Evolutionary conservation across 2,113 vertebrate species (phyloP).

Genomic region (Leptosomus discolor): DNA sequence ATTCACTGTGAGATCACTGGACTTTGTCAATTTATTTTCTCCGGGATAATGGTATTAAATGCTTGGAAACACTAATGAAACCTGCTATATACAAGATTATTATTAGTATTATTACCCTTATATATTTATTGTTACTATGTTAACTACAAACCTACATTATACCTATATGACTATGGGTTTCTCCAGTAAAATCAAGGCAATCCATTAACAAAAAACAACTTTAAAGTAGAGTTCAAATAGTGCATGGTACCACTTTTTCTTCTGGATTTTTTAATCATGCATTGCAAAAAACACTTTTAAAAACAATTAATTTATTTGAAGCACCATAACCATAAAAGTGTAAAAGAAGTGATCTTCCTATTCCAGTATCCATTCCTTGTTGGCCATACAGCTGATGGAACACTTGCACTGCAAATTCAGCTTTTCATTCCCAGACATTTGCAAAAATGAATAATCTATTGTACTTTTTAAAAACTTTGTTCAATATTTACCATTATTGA

Average conservation of each 20-base stretch:
- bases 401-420: background rate
- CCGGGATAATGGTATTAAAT: background rate
- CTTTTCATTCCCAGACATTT: background rate
- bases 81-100: background rate
- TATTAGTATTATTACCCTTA: background rate
- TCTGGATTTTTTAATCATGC: background rate
- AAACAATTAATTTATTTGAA: background rate
- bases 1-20: fast-evolving
- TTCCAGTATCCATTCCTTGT: background rate
- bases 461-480: background rate
- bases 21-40: background rate
- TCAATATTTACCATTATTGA: background rate
- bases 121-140: background rate
- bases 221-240: background rate
- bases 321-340: background rate
- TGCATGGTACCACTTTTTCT: background rate
- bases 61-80: background rate
- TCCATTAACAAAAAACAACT: background rate
- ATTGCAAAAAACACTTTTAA: background rate
- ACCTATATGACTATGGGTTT: background rate
- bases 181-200: background rate
- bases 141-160: background rate
- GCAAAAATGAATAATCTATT: background rate
- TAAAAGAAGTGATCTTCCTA: background rate
- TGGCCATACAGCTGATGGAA: background rate